Conservation (phyloP, 1,140 invertebrate genomes). For the Cecropterus lyciades region DNA sequence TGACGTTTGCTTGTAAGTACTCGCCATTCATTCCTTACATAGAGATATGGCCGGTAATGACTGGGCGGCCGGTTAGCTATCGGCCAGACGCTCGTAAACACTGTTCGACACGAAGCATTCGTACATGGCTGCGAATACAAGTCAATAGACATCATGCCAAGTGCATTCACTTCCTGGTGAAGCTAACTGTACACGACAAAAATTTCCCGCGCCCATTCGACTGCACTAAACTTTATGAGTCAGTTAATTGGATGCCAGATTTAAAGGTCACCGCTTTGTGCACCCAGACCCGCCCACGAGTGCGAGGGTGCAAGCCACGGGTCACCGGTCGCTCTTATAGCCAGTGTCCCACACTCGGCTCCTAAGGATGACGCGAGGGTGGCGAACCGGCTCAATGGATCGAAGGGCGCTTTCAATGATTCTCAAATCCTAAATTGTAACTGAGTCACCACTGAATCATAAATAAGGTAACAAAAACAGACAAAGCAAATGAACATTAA, state of each 20-base stretch:
- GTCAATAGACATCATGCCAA: slow-evolving; percentile 71
- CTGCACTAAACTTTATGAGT: slow-evolving; percentile 40
- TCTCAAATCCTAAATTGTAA: slow-evolving; percentile 2
- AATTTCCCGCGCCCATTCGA: slow-evolving; percentile 40
- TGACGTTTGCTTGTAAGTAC: slow-evolving; percentile 68
- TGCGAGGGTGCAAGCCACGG: slow-evolving; percentile 54
- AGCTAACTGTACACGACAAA: slow-evolving; percentile 53
- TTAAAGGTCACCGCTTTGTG: slow-evolving; percentile 60
- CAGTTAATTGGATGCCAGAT: slow-evolving; percentile 48
- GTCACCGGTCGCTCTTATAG: slow-evolving; percentile 69
- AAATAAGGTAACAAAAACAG: background rate
- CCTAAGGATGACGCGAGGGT: slow-evolving; percentile 40
- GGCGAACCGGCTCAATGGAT: slow-evolving; percentile 28
- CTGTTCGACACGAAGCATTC: slow-evolving; percentile 71
- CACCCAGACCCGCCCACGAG: slow-evolving; percentile 9
- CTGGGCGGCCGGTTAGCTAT: slow-evolving; percentile 66
- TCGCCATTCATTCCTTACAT: slow-evolving; percentile 76
- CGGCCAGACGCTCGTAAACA: slow-evolving; percentile 77
- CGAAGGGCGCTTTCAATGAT: background rate
- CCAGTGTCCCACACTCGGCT: slow-evolving; percentile 53
- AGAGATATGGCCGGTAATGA: slow-evolving; percentile 80
- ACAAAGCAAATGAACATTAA: slow-evolving; percentile 10
- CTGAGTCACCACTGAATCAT: slow-evolving; percentile 21
- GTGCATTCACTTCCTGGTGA: slow-evolving; percentile 68
- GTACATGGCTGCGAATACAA: slow-evolving; percentile 71